phyloP scores from a whole-genome alignment of 1,140 invertebrate genomes.

The Drosophila ohnishii region DNA sequence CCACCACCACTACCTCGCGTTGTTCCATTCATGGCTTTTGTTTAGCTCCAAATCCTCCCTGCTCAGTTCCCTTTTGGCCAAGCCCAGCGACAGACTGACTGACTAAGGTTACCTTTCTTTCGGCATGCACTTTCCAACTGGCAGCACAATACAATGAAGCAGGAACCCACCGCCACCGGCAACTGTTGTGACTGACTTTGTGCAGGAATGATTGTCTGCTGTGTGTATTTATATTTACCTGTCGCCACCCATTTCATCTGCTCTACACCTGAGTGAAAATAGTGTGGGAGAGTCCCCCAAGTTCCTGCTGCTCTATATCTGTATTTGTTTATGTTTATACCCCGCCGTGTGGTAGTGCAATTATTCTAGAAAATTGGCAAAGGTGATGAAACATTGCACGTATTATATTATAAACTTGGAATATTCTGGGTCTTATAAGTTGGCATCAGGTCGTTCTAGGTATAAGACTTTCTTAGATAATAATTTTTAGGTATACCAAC shows the following conservation, averaged over 20 bases:
- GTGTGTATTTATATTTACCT: slow-evolving; percentile 51
- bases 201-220: slow-evolving; percentile 53
- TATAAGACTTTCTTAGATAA: not conserved
- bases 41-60: slow-evolving; percentile 18
- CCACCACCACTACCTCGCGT: slow-evolving; percentile 19
- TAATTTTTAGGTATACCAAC: not conserved
- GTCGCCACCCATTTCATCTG: slow-evolving; percentile 16
- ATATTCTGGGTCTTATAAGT: not conserved
- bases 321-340: slow-evolving; percentile 35
- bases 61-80: not conserved
- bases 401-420: not conserved
- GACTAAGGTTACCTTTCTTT: slow-evolving; percentile 61
- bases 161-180: slow-evolving; percentile 26
- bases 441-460: not conserved
- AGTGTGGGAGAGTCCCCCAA: slow-evolving; percentile 19
- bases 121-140: slow-evolving; percentile 61
- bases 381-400: not conserved
- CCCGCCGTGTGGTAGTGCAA: not conserved
- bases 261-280: slow-evolving; percentile 2
- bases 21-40: slow-evolving; percentile 67
- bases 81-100: slow-evolving; percentile 29
- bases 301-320: slow-evolving; percentile 17
- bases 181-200: slow-evolving; percentile 54
- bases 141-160: slow-evolving; percentile 40
- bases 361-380: slow-evolving; percentile 18